Evolutionary conservation across 2,888 invertebrate genomes (phyloP).

Genomic region (Pristionchus japonicus): DNA sequence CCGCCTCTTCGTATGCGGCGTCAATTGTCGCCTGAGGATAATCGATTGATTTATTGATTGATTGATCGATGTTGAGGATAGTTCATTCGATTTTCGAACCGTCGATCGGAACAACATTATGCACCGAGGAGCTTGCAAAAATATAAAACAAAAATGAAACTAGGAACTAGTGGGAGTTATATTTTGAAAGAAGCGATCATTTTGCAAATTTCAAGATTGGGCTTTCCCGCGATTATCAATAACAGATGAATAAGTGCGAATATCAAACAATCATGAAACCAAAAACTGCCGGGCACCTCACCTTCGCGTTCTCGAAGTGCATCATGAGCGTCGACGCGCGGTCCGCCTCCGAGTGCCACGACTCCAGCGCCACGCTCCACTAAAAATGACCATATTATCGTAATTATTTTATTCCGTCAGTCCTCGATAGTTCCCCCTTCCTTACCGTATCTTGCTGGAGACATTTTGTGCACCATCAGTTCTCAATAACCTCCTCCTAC

Average conservation of each 20-base stretch:
- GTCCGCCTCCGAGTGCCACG: constrained; percentile 62
- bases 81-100: no score
- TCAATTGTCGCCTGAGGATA: constrained; percentile 51
- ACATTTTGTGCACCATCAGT: background rate
- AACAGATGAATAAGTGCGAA: background rate
- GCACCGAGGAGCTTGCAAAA: no score
- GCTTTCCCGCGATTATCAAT: no score
- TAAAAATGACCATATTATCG: background rate
- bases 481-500: background rate
- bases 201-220: no score
- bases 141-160: no score
- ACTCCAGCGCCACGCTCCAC: constrained; percentile 56
- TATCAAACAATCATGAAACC: background rate
- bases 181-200: no score
- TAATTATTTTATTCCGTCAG: background rate
- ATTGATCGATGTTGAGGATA: no score
- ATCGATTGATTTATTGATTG: no score
- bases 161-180: no score
- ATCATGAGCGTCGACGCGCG: constrained; percentile 54
- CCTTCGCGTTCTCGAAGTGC: constrained; percentile 64
- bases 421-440: no score
- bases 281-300: background rate
- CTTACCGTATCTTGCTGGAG: constrained; percentile 20
- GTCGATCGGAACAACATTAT: no score
- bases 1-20: constrained; percentile 50